Base-by-base conservation (phyloP, 2,113 vertebrate species). In the Leiothrix lutea region DNA sequence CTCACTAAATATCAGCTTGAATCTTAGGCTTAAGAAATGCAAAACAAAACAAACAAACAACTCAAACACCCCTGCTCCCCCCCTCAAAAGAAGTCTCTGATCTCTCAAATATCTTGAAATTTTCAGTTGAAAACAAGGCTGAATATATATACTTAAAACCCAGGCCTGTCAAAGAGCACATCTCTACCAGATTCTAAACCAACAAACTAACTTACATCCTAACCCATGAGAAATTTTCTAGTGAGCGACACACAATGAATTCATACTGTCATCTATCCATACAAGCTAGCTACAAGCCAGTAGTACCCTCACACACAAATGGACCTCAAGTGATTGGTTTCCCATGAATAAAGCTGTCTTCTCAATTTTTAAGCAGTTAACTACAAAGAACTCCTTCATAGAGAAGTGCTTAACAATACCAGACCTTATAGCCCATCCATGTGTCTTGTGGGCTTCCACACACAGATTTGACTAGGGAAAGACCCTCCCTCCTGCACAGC, bases 51-150 rank as follows among this genome's bases (percentile, higher is more conserved):
- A 15, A 29, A 28, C 11, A 15, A 29, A 15, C 7, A 50, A 42
- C 6, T 6, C 36, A 28, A 64, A 64, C 24, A 58, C 1, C 3
- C 6, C 9, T 0, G 3, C 48, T 36, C 14, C 12, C 7, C 2
- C 1, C 8, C 3, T 16, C 12, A 1, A 33, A 16, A 26, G 5
- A 51, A 35, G 21, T 12, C 21, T 75, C 42, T 67, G 36, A 44
- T 8, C 8, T 35, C 8, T 54, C 8, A 19, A 56, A 12, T 10
- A 78, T 9, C 35, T 50, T 45, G 2, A 64, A 45, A 14, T 26
- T 78, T 50, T 33, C 33, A 45, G 16, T 3, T 60, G n/a, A 81
- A 81, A 70, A 56, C 36, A 60, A 65, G 33, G 38, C 54, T 38
- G 19, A 73, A 85, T 2, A 4, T 3, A 36, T 13, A 24, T 7